Base-by-base conservation (phyloP, 1,140 invertebrate genomes). In the Drosophila mauritiana region DNA sequence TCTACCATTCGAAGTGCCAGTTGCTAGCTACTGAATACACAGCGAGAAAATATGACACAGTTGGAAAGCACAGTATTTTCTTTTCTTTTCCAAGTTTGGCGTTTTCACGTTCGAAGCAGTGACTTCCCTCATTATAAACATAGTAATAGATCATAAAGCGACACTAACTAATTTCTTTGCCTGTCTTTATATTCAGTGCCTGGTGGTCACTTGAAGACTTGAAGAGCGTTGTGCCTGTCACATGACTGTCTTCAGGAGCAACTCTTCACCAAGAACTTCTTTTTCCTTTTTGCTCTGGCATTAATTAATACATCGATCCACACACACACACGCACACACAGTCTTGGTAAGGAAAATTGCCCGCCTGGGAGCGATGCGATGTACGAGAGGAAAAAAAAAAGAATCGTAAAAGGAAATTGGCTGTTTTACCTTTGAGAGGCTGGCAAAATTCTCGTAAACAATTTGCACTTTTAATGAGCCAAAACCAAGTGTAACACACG, bases 401-500 rank as follows among this genome's bases (percentile, higher is more conserved):
- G 15, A 27, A 43, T 57, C 77, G 62, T 78, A 78, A 59, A 74
- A 70, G 73, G 78, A 63, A 64, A 77, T 77, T 58, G 61, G 31
- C 54, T 62, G 52, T 37, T 74, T 88, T 89, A 88, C 84, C 84
- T 89, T 86, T 89, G 63, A 73, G 59, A 68, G 62, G 77, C 78
- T 62, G 58, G 79, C 77, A 55, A 69, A 74, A 75, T 63, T 65
- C 62, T 68, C 53, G 62, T 61, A 48, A 61, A 49, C 78, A 84
- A 85, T 85, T 85, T 80, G 81, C 81, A 85, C 81, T 67, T 65
- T 84, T 84, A 85, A 84, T 80, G 77, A 80, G 79, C 65, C 73
- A 67, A 73, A 74, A 72, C 40, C 43, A 68, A 51, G 69, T 61
- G 46, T 57, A 57, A 20, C 55, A 53, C 46, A 56, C 48, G 51